These are phyloP conservation scores for Petrosia ficiformis DNA, from an alignment of 37 sponge, comb jelly and placozoan species.

Conservation along the genomic window DNA sequence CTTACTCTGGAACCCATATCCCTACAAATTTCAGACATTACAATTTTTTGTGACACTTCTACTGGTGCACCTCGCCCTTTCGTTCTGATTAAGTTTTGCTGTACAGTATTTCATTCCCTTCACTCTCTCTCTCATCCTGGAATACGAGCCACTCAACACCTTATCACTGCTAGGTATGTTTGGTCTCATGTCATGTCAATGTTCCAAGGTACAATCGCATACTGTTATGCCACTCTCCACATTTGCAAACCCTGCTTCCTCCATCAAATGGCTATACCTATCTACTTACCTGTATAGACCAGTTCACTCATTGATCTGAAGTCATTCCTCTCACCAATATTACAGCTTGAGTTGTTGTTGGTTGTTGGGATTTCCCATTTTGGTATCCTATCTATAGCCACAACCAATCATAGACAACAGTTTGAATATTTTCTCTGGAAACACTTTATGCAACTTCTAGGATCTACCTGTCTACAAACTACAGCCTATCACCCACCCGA, in stretches of 20 bases:
- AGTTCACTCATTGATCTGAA: constrained; percentile 66
- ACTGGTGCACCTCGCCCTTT: constrained; percentile 32
- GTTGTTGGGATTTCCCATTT: no score
- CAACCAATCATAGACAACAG: no score
- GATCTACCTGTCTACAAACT: no score
- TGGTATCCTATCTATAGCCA: no score
- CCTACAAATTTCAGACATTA: background rate
- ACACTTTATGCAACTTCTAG: no score
- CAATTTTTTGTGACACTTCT: constrained; percentile 23
- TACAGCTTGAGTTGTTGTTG: no score
- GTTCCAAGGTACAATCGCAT: no score
- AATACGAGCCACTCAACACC: constrained; percentile 27
- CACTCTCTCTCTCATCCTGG: constrained; percentile 47
- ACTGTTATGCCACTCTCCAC: constrained; percentile 34
- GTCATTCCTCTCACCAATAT: constrained; percentile 33
- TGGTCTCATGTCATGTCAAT: constrained; percentile 63
- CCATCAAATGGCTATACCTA: constrained; percentile 48
- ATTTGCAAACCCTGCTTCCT: constrained; percentile 42
- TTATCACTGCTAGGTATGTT: constrained; percentile 41
- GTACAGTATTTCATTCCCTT: constrained; percentile 18
- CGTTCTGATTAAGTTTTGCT: constrained; percentile 20
- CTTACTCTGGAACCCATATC: background rate
- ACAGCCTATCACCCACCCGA: no score
- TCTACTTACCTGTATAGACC: constrained; percentile 56
- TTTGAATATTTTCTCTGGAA: no score